phyloP scores from a whole-genome alignment of 2,113 vertebrate genomes.

The Rhinichthys klamathensis region DNA sequence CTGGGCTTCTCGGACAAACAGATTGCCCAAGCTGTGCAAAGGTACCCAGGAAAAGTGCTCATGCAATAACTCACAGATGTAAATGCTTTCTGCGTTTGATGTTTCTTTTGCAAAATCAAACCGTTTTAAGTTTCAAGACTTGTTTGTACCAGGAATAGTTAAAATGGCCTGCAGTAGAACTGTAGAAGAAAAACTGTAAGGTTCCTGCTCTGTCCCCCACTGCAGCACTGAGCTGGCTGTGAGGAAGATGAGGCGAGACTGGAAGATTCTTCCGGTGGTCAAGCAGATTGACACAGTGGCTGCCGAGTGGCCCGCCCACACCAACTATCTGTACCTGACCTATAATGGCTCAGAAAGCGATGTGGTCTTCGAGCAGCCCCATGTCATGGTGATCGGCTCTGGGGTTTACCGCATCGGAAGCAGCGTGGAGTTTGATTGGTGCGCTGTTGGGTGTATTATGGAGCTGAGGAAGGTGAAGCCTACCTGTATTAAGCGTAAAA shows the following conservation, averaged over 20 bases:
- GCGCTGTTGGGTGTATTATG: conserved; percentile 93
- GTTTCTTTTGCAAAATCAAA: background rate
- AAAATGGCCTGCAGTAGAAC: background rate
- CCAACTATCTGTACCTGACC: conserved; percentile 96
- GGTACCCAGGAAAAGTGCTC: conserved; percentile 70
- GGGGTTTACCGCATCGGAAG: conserved; percentile 98
- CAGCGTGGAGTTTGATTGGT: conserved; percentile 98
- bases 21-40: conserved; percentile 90
- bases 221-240: conserved; percentile 92
- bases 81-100: background rate
- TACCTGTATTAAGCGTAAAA: background rate
- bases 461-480: conserved; percentile 88
- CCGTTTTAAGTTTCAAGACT: background rate
- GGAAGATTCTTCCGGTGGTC: conserved; percentile 89
- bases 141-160: background rate
- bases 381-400: conserved; percentile 94
- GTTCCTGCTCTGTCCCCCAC: background rate
- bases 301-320: conserved; percentile 93
- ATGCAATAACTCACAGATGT: background rate
- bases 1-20: conserved; percentile 98
- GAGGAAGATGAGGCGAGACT: conserved; percentile 88
- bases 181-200: background rate
- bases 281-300: conserved; percentile 98
- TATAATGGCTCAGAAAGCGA: conserved; percentile 87
- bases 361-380: conserved; percentile 82